A percentile compares a stretch with the other conserved stretches of the same genome.
Conservation (phyloP, 2,888 invertebrate species). For the Toxonevra muliebris region DNA sequence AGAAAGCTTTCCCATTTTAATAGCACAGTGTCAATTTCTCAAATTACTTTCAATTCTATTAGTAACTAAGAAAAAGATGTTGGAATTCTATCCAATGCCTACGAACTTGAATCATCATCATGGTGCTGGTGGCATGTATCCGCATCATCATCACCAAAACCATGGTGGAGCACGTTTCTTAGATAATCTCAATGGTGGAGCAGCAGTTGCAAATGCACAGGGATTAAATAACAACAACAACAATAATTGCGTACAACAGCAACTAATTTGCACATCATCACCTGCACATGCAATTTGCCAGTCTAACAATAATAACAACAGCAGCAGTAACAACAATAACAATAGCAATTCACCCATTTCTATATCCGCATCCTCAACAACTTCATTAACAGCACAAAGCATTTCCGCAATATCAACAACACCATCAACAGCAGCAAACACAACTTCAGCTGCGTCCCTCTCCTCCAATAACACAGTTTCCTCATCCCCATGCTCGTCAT, state of each 20-base stretch:
- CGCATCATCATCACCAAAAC: conserved; percentile 56
- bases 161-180: conserved; percentile 58
- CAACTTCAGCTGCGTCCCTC: conserved; percentile 49
- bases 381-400: conserved; percentile 55
- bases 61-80: conserved; percentile 48
- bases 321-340: conserved; percentile 34
- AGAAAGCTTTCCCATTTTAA: too few species aligned
- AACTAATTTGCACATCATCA: conserved; percentile 31
- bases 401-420: conserved; percentile 37
- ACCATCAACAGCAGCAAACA: conserved; percentile 43
- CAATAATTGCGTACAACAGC: conserved; percentile 35
- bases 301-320: conserved; percentile 16
- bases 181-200: conserved; percentile 45
- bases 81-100: conserved; percentile 64
- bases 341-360: conserved; percentile 37
- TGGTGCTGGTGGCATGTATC: conserved; percentile 58
- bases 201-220: conserved; percentile 30
- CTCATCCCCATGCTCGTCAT: conserved; percentile 17
- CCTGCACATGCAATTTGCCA: background rate
- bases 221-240: conserved; percentile 36
- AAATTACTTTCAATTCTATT: background rate
- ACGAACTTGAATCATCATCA: conserved; percentile 56
- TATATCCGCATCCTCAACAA: conserved; percentile 46
- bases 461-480: conserved; percentile 42
- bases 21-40: too few species aligned